Conservation (phyloP, 2,888 invertebrate species). For the Alcis repandata region DNA sequence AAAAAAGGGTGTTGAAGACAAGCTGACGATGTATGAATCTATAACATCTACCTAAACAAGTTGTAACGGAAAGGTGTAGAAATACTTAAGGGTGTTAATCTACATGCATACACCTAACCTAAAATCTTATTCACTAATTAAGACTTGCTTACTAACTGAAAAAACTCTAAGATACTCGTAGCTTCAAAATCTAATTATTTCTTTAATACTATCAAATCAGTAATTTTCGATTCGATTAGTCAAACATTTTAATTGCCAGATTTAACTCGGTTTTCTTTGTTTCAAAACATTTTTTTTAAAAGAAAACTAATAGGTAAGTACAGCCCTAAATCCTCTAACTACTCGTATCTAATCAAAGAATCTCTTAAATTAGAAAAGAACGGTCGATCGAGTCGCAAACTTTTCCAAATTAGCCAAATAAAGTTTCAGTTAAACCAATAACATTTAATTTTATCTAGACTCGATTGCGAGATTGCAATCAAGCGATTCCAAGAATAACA, state of each 20-base stretch:
- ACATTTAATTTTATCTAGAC: slow-evolving; percentile 29
- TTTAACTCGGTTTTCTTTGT: not conserved
- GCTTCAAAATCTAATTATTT: too few relatives aligned
- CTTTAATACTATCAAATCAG: too few relatives aligned
- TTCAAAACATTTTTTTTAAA: not conserved
- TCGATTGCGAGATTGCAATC: slow-evolving; percentile 29
- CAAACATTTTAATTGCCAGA: too few relatives aligned
- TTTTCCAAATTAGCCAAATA: slow-evolving; percentile 21
- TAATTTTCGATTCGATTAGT: too few relatives aligned
- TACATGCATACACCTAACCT: too few relatives aligned
- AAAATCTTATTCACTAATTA: too few relatives aligned
- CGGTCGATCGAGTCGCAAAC: slow-evolving; percentile 10
- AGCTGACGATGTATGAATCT: not conserved
- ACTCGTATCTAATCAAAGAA: not conserved
- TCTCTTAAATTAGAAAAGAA: slow-evolving; percentile 2
- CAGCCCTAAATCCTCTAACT: not conserved
- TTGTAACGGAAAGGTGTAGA: too few relatives aligned
- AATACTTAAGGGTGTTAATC: too few relatives aligned
- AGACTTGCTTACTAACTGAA: too few relatives aligned
- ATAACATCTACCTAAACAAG: too few relatives aligned
- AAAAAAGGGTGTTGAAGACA: not conserved
- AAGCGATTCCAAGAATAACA: slow-evolving; percentile 31
- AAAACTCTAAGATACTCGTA: too few relatives aligned
- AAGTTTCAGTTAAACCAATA: slow-evolving; percentile 31
- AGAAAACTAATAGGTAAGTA: not conserved